phyloP scores from a whole-genome alignment of 2,888 invertebrate species.

The Agrenia bidenticulata region DNA sequence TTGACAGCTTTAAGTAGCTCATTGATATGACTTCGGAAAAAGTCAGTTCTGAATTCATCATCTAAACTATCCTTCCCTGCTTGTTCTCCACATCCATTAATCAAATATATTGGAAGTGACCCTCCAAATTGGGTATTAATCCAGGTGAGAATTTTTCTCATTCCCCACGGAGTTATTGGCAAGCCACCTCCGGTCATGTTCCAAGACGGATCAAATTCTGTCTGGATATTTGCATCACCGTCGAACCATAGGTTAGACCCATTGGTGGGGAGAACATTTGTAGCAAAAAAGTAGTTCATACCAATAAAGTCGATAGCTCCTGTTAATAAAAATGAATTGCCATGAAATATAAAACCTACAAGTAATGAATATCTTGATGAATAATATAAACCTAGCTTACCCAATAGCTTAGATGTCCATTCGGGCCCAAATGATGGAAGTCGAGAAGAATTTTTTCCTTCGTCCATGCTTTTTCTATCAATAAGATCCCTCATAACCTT shows the following conservation, averaged over 20 bases:
- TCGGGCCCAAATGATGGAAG: constrained; percentile 39
- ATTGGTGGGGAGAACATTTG: background rate
- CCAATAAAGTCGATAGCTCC: constrained; percentile 8
- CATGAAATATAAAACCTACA: too few species aligned
- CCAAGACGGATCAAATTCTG: constrained; percentile 2
- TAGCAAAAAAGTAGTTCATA: constrained; percentile 2
- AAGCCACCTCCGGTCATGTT: background rate
- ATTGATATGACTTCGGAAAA: constrained; percentile 45
- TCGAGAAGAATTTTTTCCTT: constrained; percentile 38
- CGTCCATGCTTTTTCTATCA: constrained; percentile 35
- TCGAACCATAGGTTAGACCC: background rate
- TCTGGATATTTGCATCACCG: background rate
- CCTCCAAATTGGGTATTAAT: constrained; percentile 32
- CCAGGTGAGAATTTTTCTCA: constrained; percentile 30
- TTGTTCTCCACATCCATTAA: constrained; percentile 40
- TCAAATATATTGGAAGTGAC: constrained; percentile 33
- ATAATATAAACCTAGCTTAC: background rate
- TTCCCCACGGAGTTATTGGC: constrained; percentile 34
- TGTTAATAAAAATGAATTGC: too few species aligned
- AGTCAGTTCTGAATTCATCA: constrained; percentile 43
- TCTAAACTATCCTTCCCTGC: constrained; percentile 27
- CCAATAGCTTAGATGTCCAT: constrained; percentile 46
- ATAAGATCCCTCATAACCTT: constrained; percentile 43
- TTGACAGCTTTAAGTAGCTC: constrained; percentile 43
- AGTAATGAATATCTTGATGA: too few species aligned